Percentiles rank a stretch among this genome's conserved stretches.
Evolutionary conservation across 2,797 vertebrate genomes (phyloP).

Genomic region (Enteromius mattozi): DNA sequence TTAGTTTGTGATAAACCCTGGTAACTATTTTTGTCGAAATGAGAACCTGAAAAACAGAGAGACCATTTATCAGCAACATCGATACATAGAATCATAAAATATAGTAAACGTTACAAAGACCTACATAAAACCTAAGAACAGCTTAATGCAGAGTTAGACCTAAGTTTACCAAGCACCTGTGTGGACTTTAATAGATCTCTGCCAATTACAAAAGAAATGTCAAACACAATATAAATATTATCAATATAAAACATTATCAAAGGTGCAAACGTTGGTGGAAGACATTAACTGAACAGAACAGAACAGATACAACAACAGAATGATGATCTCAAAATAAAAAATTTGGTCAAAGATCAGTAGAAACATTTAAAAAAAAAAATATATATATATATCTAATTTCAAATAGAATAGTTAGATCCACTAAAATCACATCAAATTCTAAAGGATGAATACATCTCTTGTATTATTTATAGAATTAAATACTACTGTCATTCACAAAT

Average conservation of each 20-base stretch:
- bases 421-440: no score
- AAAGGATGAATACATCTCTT: no score
- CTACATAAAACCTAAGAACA: neutral
- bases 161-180: no score
- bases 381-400: no score
- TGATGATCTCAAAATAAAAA: neutral
- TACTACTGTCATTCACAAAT: no score
- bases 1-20: neutral
- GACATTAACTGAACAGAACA: neutral
- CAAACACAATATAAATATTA: neutral
- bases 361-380: no score
- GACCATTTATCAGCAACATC: neutral
- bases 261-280: neutral
- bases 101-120: neutral
- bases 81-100: neutral
- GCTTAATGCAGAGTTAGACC: neutral
- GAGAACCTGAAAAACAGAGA: conserved; percentile 76
- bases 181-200: neutral
- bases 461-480: no score
- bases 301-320: neutral
- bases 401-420: no score
- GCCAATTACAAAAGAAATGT: neutral
- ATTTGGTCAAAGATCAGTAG: neutral
- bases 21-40: conserved; percentile 75
- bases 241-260: neutral